Evolutionary conservation across 2,888 invertebrate genomes (phyloP).

Genomic region (Drosophila incognita): DNA sequence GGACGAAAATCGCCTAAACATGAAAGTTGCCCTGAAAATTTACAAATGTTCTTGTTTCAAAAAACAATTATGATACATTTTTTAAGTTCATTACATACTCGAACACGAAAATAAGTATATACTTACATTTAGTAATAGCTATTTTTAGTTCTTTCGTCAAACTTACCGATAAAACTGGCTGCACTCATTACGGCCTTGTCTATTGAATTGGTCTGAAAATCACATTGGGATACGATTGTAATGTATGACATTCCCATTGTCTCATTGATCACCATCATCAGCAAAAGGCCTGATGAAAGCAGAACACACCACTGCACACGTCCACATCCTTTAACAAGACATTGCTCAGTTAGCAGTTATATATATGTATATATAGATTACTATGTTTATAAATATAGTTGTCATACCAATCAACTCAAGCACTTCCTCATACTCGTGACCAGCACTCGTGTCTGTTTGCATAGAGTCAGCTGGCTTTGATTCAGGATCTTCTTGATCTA

Average conservation of each 20-base stretch:
- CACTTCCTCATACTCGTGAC: conserved; percentile 75
- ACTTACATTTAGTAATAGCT: neutral
- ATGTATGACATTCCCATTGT: conserved; percentile 89
- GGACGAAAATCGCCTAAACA: neutral
- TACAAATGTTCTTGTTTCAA: neutral
- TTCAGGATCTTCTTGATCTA: conserved; percentile 40
- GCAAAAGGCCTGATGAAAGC: conserved; percentile 87
- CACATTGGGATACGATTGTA: conserved; percentile 90
- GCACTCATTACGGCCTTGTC: conserved; percentile 89
- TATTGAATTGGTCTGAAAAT: conserved; percentile 86
- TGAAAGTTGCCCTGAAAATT: neutral
- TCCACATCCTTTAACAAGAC: conserved; percentile 87
- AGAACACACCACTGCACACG: conserved; percentile 88
- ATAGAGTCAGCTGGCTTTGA: conserved; percentile 14
- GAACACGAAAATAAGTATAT: neutral
- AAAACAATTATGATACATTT: neutral
- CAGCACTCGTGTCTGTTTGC: conserved; percentile 17
- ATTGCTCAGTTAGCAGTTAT: neutral
- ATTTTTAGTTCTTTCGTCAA: neutral
- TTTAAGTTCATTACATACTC: neutral
- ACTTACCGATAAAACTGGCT: conserved; percentile 88
- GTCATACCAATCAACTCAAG: conserved; percentile 72
- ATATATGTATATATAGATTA: neutral
- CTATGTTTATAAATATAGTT: neutral
- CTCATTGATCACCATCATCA: conserved; percentile 90